Conservation (phyloP, 1,140 invertebrate genomes). For the Holcopasites calliopsidis region DNA sequence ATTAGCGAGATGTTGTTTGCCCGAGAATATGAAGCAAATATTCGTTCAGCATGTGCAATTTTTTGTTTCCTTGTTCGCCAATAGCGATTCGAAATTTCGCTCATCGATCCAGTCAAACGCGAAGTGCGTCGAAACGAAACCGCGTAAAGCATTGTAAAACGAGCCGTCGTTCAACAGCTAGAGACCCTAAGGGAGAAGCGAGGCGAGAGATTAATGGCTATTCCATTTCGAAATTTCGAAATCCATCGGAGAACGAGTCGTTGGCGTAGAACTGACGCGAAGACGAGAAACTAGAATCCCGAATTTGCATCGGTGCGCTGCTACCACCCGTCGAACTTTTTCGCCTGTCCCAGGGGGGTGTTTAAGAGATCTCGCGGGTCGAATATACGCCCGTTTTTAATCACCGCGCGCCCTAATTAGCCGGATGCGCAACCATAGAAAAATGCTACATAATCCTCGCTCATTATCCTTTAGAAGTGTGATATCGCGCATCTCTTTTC, state of each 20-base stretch:
- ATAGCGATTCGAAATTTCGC: not conserved
- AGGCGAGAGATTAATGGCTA: too few species aligned
- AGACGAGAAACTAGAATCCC: not conserved
- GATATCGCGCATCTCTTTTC: too few species aligned
- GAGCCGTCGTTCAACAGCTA: not conserved
- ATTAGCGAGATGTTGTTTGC: not conserved
- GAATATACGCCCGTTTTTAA: slow-evolving; percentile 62
- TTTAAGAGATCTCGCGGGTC: slow-evolving; percentile 60
- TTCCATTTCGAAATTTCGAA: not conserved
- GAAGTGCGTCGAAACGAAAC: not conserved
- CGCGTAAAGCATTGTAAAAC: not conserved
- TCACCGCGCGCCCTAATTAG: slow-evolving; percentile 58
- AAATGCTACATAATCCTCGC: too few species aligned
- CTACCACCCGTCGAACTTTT: not conserved
- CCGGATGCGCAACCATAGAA: slow-evolving; percentile 35
- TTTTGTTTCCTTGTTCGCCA: not conserved
- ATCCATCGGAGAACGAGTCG: too few species aligned
- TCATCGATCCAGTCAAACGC: too few species aligned
- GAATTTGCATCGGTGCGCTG: not conserved
- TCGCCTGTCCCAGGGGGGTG: slow-evolving; percentile 11
- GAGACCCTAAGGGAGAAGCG: too few species aligned
- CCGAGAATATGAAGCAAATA: not conserved
- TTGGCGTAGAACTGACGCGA: not conserved
- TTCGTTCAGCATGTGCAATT: not conserved
- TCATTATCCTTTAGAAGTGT: too few species aligned